Conservation (phyloP, 2,888 invertebrate genomes). For the Pachymerium ferrugineum region DNA sequence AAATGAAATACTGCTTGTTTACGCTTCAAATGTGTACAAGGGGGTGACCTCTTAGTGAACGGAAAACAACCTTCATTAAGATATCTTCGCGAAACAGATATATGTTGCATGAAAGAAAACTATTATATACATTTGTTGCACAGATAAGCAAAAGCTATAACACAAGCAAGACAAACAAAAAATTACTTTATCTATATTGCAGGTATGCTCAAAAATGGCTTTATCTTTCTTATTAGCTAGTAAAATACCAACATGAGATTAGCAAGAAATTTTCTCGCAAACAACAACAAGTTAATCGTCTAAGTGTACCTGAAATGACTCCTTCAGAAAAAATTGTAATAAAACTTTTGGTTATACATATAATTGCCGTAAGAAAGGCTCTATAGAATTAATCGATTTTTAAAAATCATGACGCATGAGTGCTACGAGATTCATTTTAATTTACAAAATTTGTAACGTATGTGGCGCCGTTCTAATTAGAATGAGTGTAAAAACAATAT, state of each 20-base stretch:
- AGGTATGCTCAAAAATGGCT: background rate
- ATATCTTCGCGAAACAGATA: background rate
- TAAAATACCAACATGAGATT: background rate
- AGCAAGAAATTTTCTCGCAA: background rate
- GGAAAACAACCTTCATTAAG: background rate
- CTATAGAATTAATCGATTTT: too few relatives aligned
- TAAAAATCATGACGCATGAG: too few relatives aligned
- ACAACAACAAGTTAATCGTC: background rate
- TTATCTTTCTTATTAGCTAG: background rate
- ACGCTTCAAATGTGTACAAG: background rate
- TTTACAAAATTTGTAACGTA: too few relatives aligned
- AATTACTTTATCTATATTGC: background rate
- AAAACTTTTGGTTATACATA: too few relatives aligned
- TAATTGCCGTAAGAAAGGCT: too few relatives aligned
- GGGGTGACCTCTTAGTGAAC: background rate
- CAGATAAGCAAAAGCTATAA: background rate
- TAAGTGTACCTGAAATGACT: too few relatives aligned
- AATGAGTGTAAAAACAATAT: too few relatives aligned
- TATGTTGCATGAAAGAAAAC: background rate
- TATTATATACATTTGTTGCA: background rate
- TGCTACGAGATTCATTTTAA: too few relatives aligned
- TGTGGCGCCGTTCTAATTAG: too few relatives aligned
- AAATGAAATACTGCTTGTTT: background rate
- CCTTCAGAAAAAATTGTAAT: too few relatives aligned
- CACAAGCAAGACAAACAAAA: background rate